phyloP scores from a whole-genome alignment of 2,797 vertebrate species.

The Muscicapa striata region DNA sequence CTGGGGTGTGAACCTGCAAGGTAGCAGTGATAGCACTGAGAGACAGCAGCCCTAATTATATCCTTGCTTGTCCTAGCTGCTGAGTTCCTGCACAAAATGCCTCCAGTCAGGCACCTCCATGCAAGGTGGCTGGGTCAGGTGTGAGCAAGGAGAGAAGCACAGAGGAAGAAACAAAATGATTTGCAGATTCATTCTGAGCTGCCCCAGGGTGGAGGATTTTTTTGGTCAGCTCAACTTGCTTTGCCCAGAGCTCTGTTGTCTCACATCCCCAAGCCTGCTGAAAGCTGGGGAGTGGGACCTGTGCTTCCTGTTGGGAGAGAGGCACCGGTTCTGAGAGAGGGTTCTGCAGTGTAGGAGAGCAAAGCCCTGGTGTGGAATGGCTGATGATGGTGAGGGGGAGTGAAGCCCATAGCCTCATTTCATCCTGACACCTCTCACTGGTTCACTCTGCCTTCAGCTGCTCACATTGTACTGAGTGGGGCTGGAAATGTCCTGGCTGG shows the following conservation, averaged over 20 bases:
- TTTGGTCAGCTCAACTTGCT: background rate
- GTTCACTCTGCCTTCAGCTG: background rate
- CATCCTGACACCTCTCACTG: background rate
- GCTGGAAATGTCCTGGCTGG: background rate
- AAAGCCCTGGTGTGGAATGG: background rate
- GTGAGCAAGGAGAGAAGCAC: background rate
- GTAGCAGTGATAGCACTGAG: background rate
- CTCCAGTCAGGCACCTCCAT: background rate
- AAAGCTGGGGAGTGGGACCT: background rate
- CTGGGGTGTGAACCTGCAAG: conserved; percentile 31
- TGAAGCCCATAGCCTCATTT: accelerated
- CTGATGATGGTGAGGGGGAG: background rate
- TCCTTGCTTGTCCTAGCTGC: background rate
- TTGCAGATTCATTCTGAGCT: background rate
- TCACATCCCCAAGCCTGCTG: background rate
- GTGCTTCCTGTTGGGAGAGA: background rate
- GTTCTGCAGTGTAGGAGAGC: background rate
- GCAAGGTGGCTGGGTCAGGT: background rate
- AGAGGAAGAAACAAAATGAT: background rate
- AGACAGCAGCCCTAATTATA: conserved; percentile 39
- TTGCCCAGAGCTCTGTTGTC: background rate
- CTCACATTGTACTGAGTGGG: background rate
- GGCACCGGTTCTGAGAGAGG: background rate
- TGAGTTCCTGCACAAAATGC: background rate
- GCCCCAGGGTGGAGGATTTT: background rate